Percentiles rank a stretch among this genome's conserved stretches.
These are phyloP conservation scores for Araneus ventricosus DNA, from an alignment of 1,140 invertebrate species.

Conservation along the genomic window DNA sequence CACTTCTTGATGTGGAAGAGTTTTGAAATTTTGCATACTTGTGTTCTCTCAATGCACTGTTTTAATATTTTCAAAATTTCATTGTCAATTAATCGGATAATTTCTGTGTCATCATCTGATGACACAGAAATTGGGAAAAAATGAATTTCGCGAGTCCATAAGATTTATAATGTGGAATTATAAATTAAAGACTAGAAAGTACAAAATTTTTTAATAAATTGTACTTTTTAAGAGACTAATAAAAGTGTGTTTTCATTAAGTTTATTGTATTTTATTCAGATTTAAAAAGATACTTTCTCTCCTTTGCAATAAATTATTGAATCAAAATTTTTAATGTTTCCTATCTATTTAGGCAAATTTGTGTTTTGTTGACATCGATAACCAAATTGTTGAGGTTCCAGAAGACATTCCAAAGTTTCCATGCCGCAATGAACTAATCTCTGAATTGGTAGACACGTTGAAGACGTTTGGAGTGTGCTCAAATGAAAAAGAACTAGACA, in stretches of 20 bases:
- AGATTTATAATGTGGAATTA: no score
- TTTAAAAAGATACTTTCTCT: not conserved
- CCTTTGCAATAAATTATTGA: not conserved
- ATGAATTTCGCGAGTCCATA: no score
- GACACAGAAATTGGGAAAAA: no score
- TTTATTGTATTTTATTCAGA: not conserved
- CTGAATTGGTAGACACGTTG: slow-evolving; percentile 90
- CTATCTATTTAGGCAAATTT: slow-evolving; percentile 86
- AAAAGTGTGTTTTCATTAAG: not conserved
- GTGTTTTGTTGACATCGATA: slow-evolving; percentile 98
- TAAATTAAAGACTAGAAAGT: no score
- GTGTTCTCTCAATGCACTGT: no score
- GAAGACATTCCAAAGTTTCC: slow-evolving; percentile 97
- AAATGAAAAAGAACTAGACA: slow-evolving; percentile 50
- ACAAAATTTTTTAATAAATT: no score
- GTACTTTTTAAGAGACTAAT: no score
- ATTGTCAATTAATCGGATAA: no score
- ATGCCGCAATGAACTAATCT: slow-evolving; percentile 90
- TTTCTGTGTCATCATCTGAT: no score
- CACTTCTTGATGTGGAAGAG: no score
- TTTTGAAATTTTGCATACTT: no score
- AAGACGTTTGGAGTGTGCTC: slow-evolving; percentile 81
- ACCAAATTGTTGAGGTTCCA: slow-evolving; percentile 92
- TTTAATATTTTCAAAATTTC: no score
- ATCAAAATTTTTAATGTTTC: not conserved